Evolutionary conservation across 2,888 invertebrate genomes (phyloP).

Genomic region (Invenusta paracnida): DNA sequence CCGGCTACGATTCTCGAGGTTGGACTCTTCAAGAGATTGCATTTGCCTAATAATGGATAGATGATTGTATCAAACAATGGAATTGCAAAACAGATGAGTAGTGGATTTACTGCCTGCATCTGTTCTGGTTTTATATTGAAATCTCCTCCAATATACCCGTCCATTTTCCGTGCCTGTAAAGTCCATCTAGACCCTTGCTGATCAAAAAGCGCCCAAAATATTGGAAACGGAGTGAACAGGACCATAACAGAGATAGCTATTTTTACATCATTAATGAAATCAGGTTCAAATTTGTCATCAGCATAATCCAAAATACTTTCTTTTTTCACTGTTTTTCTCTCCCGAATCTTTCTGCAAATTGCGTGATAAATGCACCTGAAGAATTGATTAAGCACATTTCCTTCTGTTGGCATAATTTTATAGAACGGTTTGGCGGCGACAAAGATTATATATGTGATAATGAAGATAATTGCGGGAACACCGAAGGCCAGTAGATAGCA

Average conservation of each 20-base stretch:
- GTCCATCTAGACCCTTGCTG: constrained; percentile 67
- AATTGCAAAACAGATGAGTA: constrained; percentile 49
- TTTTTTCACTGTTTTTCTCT: constrained; percentile 48
- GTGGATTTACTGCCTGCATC: constrained; percentile 48
- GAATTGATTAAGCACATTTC: constrained; percentile 74
- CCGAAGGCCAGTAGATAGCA: constrained; percentile 71
- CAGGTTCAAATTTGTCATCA: constrained; percentile 67
- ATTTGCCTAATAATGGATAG: constrained; percentile 49
- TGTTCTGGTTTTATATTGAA: constrained; percentile 47
- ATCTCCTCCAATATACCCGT: constrained; percentile 49
- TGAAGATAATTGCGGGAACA: constrained; percentile 78
- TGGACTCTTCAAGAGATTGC: constrained; percentile 48
- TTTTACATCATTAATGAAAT: constrained; percentile 73
- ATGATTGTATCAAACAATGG: constrained; percentile 49
- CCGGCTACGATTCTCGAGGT: constrained; percentile 37
- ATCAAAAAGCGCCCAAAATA: constrained; percentile 90
- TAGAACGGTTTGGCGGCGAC: constrained; percentile 32
- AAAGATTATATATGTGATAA: constrained; percentile 64
- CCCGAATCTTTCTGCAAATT: constrained; percentile 22
- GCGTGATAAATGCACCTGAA: constrained; percentile 66
- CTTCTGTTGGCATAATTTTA: constrained; percentile 63
- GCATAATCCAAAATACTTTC: constrained; percentile 84
- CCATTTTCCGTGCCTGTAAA: constrained; percentile 56
- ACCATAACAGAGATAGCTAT: constrained; percentile 70
- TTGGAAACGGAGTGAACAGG: constrained; percentile 77